A percentile compares a stretch with the other conserved stretches of the same genome.
phyloP scores from a whole-genome alignment of 1,140 invertebrate genomes.

The Nasonia vitripennis region DNA sequence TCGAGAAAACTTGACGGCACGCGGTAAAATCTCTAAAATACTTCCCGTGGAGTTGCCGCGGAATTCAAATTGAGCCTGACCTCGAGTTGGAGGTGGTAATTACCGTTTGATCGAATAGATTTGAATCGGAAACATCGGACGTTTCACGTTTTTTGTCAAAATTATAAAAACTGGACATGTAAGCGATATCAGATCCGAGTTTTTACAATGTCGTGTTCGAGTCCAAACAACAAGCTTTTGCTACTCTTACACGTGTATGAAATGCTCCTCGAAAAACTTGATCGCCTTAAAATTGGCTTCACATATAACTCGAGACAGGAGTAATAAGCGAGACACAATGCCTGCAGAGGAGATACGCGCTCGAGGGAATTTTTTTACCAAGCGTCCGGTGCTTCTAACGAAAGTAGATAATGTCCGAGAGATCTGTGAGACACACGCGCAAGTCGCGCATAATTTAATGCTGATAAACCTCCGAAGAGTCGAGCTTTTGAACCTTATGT shows the following conservation, averaged over 20 bases:
- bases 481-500: not conserved
- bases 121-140: no score
- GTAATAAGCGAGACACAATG: not conserved
- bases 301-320: not conserved
- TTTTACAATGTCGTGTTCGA: no score
- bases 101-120: not conserved
- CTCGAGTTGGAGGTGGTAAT: not conserved
- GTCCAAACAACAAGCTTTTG: no score
- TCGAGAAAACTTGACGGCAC: not conserved
- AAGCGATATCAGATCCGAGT: no score
- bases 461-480: not conserved
- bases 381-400: not conserved
- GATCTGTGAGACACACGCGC: not conserved
- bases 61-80: not conserved
- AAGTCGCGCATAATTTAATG: not conserved
- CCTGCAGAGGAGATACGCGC: not conserved
- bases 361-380: not conserved
- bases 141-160: no score
- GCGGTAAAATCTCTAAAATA: not conserved
- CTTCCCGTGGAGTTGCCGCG: not conserved
- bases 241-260: no score
- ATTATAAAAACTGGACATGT: not conserved
- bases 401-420: conserved; percentile 24
- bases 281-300: not conserved
- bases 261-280: no score